Conservation (phyloP, 2,888 invertebrate species). For the Euplagia quadripunctaria region DNA sequence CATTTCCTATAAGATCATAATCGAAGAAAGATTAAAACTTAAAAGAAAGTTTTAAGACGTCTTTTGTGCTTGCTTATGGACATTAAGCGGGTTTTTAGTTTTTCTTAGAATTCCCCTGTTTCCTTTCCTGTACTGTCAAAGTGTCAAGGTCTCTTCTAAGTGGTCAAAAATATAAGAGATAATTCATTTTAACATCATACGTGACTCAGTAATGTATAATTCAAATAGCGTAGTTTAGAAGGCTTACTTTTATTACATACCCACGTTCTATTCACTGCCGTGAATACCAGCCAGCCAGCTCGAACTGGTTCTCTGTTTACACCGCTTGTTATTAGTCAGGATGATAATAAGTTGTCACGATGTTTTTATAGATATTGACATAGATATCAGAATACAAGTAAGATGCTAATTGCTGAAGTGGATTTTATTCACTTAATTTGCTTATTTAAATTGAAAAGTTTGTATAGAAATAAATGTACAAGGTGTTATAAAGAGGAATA, state of each 20-base stretch:
- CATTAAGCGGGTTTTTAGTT: no score
- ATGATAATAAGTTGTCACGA: slow-evolving; percentile 25
- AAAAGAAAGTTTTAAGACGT: no score
- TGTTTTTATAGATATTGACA: slow-evolving; percentile 1
- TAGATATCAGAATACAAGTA: slow-evolving; percentile 9
- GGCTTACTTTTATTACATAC: not conserved
- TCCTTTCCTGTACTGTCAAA: no score
- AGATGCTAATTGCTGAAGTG: slow-evolving; percentile 9
- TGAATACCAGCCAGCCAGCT: not conserved
- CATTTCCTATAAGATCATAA: no score
- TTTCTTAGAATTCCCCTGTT: no score
- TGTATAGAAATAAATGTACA: not conserved
- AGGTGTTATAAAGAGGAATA: not conserved
- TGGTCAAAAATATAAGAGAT: not conserved
- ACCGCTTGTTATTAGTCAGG: not conserved
- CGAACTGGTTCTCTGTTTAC: slow-evolving; percentile 15
- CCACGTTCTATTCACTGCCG: slow-evolving; percentile 2
- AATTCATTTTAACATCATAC: not conserved
- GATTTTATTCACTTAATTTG: slow-evolving; percentile 1
- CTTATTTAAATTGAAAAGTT: slow-evolving; percentile 6
- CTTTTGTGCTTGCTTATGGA: no score
- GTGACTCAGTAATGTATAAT: not conserved
- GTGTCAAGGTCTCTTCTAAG: no score
- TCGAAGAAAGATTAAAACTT: no score
- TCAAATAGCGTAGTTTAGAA: not conserved